phyloP scores from a whole-genome alignment of 1,140 invertebrate genomes.

The Pogonognathellus flavescens region DNA sequence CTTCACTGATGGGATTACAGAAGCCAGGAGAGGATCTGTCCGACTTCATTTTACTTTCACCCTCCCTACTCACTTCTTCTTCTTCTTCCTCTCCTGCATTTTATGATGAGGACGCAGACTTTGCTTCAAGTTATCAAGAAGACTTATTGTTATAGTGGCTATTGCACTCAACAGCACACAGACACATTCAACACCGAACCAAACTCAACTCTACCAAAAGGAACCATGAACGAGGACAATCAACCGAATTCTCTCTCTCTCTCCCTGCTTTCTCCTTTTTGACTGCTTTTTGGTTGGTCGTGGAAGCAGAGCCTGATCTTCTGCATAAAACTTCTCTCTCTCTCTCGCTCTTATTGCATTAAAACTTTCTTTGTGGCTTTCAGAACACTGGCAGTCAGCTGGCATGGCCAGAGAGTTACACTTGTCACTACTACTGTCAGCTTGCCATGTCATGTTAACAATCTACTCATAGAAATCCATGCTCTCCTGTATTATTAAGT shows the following conservation, averaged over 20 bases:
- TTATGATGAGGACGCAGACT: not conserved
- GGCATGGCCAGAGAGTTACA: not conserved
- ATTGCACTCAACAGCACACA: no score
- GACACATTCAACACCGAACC: no score
- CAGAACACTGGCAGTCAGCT: not conserved
- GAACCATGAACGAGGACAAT: no score
- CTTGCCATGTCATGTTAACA: not conserved
- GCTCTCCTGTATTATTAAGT: not conserved
- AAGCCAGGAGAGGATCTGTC: not conserved
- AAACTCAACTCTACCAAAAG: no score
- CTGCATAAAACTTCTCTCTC: no score
- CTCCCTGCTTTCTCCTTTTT: no score
- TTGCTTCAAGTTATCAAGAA: not conserved
- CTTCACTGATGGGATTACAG: not conserved
- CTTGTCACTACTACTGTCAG: not conserved
- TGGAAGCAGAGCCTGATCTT: no score
- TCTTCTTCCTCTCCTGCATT: not conserved
- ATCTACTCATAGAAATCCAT: not conserved
- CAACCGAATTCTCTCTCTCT: no score
- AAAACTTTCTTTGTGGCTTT: constrained; percentile 1
- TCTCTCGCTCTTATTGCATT: not conserved
- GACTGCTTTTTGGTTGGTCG: no score
- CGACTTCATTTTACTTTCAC: not conserved
- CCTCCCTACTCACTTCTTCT: not conserved
- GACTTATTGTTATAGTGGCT: not conserved